phyloP scores from a whole-genome alignment of 2,113 vertebrate species.

The Campylomormyrus tamandua region DNA sequence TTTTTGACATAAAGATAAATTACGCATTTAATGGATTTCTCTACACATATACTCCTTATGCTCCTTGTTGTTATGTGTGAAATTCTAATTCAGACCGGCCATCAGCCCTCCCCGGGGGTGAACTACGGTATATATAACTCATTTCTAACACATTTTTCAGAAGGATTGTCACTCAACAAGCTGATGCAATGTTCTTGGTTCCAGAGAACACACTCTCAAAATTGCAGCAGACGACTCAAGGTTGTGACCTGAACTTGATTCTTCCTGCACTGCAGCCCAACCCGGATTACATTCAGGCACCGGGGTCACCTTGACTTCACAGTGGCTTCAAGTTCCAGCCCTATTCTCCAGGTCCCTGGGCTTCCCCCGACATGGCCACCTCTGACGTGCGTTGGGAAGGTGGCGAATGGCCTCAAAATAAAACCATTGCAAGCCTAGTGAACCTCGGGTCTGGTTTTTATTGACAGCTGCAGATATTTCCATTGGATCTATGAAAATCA shows the following conservation, averaged over 20 bases:
- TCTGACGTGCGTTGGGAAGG: background rate
- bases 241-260: background rate
- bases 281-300: background rate
- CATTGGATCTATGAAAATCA: background rate
- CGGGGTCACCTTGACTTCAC: background rate
- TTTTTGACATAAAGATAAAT: slow-evolving; percentile 3
- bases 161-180: background rate
- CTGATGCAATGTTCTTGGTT: slow-evolving; percentile 1
- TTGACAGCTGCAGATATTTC: background rate
- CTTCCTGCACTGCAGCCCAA: background rate
- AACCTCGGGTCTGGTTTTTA: background rate
- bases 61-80: background rate
- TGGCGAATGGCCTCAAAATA: background rate
- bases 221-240: background rate
- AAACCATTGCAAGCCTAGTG: background rate
- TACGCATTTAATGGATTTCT: background rate
- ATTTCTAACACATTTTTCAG: slow-evolving; percentile 3
- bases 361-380: background rate
- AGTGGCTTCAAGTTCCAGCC: background rate
- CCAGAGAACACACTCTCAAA: background rate
- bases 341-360: background rate
- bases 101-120: background rate
- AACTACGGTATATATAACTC: background rate
- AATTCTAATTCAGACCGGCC: background rate
- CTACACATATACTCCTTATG: background rate